Evolutionary conservation across 2,888 invertebrate species (phyloP).

Genomic region (Drosophila niveifrons): DNA sequence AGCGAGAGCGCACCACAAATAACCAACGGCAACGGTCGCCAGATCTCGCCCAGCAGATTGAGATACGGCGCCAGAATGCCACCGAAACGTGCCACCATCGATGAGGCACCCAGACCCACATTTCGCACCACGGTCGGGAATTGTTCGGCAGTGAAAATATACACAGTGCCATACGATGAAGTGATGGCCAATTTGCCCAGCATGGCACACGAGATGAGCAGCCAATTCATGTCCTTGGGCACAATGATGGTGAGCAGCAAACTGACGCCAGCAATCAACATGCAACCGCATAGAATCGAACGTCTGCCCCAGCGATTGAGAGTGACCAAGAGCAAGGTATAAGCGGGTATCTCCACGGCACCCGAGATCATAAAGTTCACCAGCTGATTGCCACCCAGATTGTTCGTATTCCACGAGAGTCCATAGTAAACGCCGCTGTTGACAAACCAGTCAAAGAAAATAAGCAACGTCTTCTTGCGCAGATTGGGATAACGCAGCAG

Average conservation of each 20-base stretch:
- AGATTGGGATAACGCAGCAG: constrained; percentile 89
- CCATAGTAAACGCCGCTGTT: constrained; percentile 92
- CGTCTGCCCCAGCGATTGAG: constrained; percentile 91
- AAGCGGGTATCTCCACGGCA: constrained; percentile 91
- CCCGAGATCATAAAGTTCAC: constrained; percentile 91
- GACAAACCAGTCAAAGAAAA: constrained; percentile 92
- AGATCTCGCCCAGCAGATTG: constrained; percentile 88
- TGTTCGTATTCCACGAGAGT: constrained; percentile 91
- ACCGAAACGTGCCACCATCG: constrained; percentile 95
- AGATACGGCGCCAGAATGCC: constrained; percentile 90
- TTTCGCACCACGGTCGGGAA: constrained; percentile 93
- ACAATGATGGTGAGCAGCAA: constrained; percentile 88
- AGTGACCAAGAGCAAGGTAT: constrained; percentile 88
- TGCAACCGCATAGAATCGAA: constrained; percentile 89
- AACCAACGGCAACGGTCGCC: constrained; percentile 90
- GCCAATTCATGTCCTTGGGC: constrained; percentile 87
- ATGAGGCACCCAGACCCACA: constrained; percentile 94
- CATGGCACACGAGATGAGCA: constrained; percentile 89
- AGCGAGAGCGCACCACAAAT: constrained; percentile 91
- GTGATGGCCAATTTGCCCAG: constrained; percentile 91
- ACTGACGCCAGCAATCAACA: constrained; percentile 88
- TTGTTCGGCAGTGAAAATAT: constrained; percentile 91
- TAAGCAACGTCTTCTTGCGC: constrained; percentile 88
- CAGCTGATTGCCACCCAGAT: constrained; percentile 90
- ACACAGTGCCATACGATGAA: constrained; percentile 90